A percentile compares a stretch with the other conserved stretches of the same genome.
These are phyloP conservation scores for Papilio machaon DNA, from an alignment of 1,140 invertebrate genomes.

Conservation along the genomic window DNA sequence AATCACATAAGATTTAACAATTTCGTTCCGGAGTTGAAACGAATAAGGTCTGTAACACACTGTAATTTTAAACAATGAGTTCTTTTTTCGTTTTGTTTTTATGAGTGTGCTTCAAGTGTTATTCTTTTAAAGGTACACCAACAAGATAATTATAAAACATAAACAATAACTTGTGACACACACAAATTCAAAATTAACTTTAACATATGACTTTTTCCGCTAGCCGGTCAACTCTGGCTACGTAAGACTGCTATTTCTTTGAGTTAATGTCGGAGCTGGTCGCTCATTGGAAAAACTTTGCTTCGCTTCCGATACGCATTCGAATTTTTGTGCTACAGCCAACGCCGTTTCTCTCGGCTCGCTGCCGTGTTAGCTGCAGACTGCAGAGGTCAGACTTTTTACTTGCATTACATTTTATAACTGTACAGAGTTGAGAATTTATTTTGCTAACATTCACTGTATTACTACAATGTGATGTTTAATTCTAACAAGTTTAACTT, in stretches of 20 bases:
- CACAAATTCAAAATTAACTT: too few species aligned
- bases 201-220: too few species aligned
- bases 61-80: background rate
- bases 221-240: too few species aligned
- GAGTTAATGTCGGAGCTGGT: too few species aligned
- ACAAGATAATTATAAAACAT: too few species aligned
- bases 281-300: too few species aligned
- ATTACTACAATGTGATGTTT: constrained; percentile 10
- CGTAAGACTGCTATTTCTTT: too few species aligned
- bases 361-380: constrained; percentile 3
- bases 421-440: constrained; percentile 12
- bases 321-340: background rate
- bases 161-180: too few species aligned
- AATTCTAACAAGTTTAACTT: background rate
- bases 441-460: constrained; percentile 12
- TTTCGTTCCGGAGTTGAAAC: constrained; percentile 6
- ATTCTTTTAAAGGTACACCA: too few species aligned
- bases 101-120: too few species aligned
- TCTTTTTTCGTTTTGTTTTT: too few species aligned
- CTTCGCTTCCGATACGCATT: background rate
- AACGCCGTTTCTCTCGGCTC: background rate
- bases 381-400: constrained; percentile 16
- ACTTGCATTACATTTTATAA: constrained; percentile 8
- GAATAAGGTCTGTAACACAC: background rate
- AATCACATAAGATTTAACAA: constrained; percentile 24